These are phyloP conservation scores for Diplodus puntazzo DNA, from an alignment of 2,797 vertebrate species.

Conservation along the genomic window DNA sequence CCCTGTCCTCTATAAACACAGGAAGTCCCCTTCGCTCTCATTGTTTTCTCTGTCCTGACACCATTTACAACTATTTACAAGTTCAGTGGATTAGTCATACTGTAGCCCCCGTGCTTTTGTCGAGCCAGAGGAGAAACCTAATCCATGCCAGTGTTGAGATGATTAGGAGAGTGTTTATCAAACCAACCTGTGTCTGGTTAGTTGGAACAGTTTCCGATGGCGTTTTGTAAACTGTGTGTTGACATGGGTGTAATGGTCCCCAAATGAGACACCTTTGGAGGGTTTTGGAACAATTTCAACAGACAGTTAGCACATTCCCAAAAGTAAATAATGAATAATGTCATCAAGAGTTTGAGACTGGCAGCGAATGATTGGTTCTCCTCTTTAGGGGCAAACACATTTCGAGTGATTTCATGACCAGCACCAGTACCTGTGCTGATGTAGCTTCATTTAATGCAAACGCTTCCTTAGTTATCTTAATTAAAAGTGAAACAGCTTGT, in stretches of 20 bases:
- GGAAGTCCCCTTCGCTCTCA: constrained; percentile 86
- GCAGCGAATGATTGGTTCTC: constrained; percentile 4
- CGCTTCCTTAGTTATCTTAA: not conserved
- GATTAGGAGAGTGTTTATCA: constrained; percentile 83
- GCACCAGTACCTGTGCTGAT: not conserved
- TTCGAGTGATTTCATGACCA: not conserved
- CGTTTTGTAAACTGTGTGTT: constrained; percentile 77
- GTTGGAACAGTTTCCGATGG: constrained; percentile 72
- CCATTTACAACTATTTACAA: constrained; percentile 85
- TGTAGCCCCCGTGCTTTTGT: constrained; percentile 82
- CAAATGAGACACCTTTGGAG: constrained; percentile 70
- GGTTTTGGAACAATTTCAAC: constrained; percentile 58
- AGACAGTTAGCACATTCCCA: constrained; percentile 56
- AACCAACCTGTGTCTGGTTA: constrained; percentile 72
- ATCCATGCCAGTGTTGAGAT: constrained; percentile 78
- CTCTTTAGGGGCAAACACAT: not conserved
- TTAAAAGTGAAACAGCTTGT: not conserved
- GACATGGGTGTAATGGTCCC: constrained; percentile 64
- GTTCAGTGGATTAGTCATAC: constrained; percentile 86
- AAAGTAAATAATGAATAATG: constrained; percentile 48
- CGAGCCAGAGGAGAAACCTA: constrained; percentile 80
- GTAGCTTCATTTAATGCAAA: not conserved
- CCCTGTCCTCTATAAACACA: constrained; percentile 86
- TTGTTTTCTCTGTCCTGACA: constrained; percentile 87
- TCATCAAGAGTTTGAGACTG: constrained; percentile 15